Base-by-base conservation (phyloP, 1,140 invertebrate species). In the Euura lappo region DNA sequence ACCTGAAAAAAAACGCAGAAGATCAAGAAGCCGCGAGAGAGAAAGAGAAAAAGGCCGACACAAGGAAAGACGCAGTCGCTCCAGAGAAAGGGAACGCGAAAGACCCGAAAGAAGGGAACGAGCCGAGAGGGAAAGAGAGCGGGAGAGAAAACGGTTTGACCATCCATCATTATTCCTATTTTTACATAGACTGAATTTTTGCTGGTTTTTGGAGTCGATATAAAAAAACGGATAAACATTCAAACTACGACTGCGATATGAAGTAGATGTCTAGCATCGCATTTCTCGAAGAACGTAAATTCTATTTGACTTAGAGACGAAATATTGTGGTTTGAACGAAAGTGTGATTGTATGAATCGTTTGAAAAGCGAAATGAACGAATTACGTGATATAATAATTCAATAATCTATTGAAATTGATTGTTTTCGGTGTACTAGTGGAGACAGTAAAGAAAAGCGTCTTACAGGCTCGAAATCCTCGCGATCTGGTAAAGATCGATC, bases 1-100 rank as follows among this genome's bases (percentile, higher is more conserved):
- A 44, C 90, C 90, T 43, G 91, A 93, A 74, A 87, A 92, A 71
- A 91, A 91, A 77, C 87, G 91, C 45, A 89, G 91, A 2, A 84
- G 92, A 13, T 92, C 92, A 6, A 87, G 92, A 71, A 93, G 92
- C 77, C 87, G 90, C 65, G 86, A 89, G 51, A 82, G 89, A 74
- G 89, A 90, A 10, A 86, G 89, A 71, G 89, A 90, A 11, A 86
- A 88, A 65, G 85, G 84, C 64, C 78, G 88, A 64, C 88, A 89
- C 71, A 81, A 81, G 44, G 85, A 86, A 45, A 72, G 84, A 28
- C 76, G 87, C 69, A 83, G 85, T 77, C 79, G 83, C 77, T 80
- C 85, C 72, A 81, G 87, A 6, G 86, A 87, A 7, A 80, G 84
- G 70, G 82, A 86, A 0, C 76, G 84, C 3, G 83, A 84, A 44